These are phyloP conservation scores for Hirtodrosophila duncani DNA, from an alignment of 2,888 invertebrate species.

Conservation along the genomic window DNA sequence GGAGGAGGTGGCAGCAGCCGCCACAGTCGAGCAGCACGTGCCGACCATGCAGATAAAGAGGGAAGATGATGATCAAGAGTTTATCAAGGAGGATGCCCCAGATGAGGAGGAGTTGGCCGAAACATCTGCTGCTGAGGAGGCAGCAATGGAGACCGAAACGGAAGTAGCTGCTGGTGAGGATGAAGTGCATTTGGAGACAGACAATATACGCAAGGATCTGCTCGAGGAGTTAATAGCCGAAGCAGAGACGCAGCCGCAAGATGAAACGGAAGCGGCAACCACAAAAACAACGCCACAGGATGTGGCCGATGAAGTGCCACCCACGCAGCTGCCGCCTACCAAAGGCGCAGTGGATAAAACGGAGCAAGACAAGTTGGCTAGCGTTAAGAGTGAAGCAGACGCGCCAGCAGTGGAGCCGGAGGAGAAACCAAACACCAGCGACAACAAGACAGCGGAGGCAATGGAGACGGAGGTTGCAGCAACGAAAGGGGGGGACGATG, in stretches of 20 bases:
- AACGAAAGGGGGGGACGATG: slow-evolving; percentile 2
- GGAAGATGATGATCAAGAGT: slow-evolving; percentile 38
- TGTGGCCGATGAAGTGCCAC: slow-evolving; percentile 5
- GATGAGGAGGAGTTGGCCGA: slow-evolving; percentile 1
- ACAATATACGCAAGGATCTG: slow-evolving; percentile 49
- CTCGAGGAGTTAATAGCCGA: slow-evolving; percentile 59
- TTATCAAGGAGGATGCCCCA: slow-evolving; percentile 37
- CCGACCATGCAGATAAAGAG: slow-evolving; percentile 9
- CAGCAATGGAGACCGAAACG: too few relatives aligned
- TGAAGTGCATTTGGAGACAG: slow-evolving; percentile 49
- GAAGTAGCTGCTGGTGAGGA: slow-evolving; percentile 12
- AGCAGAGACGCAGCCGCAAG: slow-evolving; percentile 22
- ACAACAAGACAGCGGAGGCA: not conserved
- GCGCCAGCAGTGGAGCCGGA: not conserved
- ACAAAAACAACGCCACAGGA: slow-evolving; percentile 7
- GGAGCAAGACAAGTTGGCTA: slow-evolving; percentile 4
- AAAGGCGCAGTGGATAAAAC: not conserved
- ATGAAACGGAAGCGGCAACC: not conserved
- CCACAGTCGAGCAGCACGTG: slow-evolving; percentile 1
- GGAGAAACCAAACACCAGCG: slow-evolving; percentile 15
- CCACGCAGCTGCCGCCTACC: slow-evolving; percentile 11
- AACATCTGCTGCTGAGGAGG: slow-evolving; percentile 9
- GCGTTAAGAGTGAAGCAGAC: slow-evolving; percentile 1
- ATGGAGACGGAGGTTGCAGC: slow-evolving; percentile 2
- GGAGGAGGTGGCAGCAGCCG: not conserved